Evolutionary conservation across 2,113 vertebrate genomes (phyloP).

Genomic region (Ancistrus triradiatus): DNA sequence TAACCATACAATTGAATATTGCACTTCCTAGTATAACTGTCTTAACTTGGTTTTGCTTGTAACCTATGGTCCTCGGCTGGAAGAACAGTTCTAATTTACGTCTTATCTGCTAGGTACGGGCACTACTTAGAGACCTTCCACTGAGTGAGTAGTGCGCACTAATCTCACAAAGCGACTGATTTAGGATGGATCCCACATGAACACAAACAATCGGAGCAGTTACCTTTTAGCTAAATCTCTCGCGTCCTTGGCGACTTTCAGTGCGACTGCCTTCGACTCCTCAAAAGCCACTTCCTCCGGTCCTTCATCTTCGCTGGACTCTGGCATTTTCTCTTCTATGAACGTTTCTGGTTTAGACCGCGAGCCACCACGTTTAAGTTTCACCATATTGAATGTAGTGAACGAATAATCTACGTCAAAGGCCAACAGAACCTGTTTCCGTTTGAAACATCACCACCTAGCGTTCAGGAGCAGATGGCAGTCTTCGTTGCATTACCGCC

Average conservation of each 20-base stretch:
- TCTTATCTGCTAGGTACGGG: not conserved
- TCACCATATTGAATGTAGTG: constrained; percentile 48
- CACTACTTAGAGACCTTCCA: not conserved
- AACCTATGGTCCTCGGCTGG: too few relatives aligned
- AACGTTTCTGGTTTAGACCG: not conserved
- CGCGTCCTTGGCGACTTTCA: constrained; percentile 54
- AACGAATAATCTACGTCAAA: not conserved
- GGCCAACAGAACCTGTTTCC: not conserved
- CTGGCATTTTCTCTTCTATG: not conserved
- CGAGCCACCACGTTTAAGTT: constrained; percentile 49
- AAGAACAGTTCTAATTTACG: not conserved
- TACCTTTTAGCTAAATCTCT: constrained; percentile 59
- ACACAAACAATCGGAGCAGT: not conserved
- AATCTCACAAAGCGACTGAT: not conserved
- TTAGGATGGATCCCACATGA: not conserved
- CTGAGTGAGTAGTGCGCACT: not conserved
- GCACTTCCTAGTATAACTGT: too few relatives aligned
- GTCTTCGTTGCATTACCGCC: too few relatives aligned
- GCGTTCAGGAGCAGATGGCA: not conserved
- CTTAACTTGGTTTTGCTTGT: too few relatives aligned
- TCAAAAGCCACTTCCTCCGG: constrained; percentile 67
- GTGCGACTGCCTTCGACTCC: constrained; percentile 54
- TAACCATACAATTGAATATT: too few relatives aligned
- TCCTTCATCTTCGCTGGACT: constrained; percentile 63
- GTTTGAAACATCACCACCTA: constrained; percentile 3